Percentiles rank a stretch among this genome's conserved stretches.
phyloP scores from a whole-genome alignment of 2,113 vertebrate genomes.

The Microtus richardsoni region DNA sequence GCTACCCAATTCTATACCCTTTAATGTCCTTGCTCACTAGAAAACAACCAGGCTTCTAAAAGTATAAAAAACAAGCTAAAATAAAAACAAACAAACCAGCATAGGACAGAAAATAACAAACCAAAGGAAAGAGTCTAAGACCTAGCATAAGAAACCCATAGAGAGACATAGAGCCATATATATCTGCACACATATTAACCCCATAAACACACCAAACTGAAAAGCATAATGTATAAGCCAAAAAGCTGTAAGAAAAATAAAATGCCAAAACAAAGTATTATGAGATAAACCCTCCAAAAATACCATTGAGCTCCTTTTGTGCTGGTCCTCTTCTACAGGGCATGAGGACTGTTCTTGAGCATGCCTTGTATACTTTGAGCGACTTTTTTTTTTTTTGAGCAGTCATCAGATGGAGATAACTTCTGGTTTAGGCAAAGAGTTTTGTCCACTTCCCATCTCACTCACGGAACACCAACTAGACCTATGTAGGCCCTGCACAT shows the following conservation, averaged over 20 bases:
- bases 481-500: neutral
- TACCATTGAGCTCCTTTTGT: neutral
- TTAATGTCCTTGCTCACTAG: neutral
- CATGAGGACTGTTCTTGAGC: neutral
- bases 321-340: too few relatives aligned
- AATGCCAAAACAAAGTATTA: too few relatives aligned
- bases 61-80: neutral
- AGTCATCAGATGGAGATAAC: neutral
- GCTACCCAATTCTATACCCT: too few relatives aligned
- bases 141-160: neutral
- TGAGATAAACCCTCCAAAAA: neutral
- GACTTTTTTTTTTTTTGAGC: too few relatives aligned
- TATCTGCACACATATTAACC: neutral
- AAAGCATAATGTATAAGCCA: neutral
- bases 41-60: neutral
- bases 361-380: too few relatives aligned
- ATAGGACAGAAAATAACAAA: neutral
- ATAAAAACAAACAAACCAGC: neutral
- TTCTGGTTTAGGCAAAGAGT: neutral
- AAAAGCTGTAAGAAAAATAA: neutral
- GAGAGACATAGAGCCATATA: neutral
- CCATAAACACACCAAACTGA: neutral
- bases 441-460: neutral
- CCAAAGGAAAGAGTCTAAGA: neutral
- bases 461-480: neutral